These are phyloP conservation scores for Tipula confusa DNA, from an alignment of 2,888 invertebrate genomes.

Conservation along the genomic window DNA sequence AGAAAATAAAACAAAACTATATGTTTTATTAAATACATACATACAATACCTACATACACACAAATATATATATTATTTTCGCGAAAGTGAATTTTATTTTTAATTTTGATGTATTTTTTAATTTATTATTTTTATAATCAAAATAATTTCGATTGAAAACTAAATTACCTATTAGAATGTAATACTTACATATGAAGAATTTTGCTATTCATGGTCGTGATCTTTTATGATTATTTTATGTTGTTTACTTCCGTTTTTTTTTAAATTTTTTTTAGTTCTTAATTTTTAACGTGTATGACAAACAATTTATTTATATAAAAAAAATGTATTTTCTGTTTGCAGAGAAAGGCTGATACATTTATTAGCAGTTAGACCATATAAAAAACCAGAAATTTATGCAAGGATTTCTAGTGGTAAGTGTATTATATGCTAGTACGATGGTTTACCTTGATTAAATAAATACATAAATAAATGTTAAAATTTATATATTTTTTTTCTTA, in stretches of 20 bases:
- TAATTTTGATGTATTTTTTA: not conserved
- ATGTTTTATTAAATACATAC: not conserved
- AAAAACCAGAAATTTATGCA: slow-evolving; percentile 83
- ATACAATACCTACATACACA: too few species aligned
- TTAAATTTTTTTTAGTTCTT: not conserved
- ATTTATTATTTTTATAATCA: not conserved
- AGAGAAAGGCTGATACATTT: slow-evolving; percentile 93
- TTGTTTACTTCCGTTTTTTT: slow-evolving; percentile 21
- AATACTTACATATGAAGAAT: not conserved
- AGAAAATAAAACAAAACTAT: not conserved
- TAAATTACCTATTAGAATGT: not conserved
- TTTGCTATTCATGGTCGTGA: not conserved
- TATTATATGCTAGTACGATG: too few species aligned
- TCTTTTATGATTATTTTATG: not conserved
- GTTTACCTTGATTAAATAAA: not conserved
- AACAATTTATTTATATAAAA: slow-evolving; percentile 29
- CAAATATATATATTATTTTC: not conserved
- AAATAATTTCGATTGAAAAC: not conserved
- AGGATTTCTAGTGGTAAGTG: slow-evolving; percentile 74
- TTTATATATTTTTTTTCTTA: slow-evolving; percentile 30
- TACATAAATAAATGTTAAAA: not conserved
- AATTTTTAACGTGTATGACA: slow-evolving; percentile 28
- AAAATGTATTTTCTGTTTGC: slow-evolving; percentile 45
- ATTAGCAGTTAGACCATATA: slow-evolving; percentile 87
- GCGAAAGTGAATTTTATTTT: slow-evolving; percentile 5